Evolutionary conservation across 2,888 invertebrate species (phyloP), one percentile per base, ranked within the genome.

Genomic region (Magallana nippona): DNA sequence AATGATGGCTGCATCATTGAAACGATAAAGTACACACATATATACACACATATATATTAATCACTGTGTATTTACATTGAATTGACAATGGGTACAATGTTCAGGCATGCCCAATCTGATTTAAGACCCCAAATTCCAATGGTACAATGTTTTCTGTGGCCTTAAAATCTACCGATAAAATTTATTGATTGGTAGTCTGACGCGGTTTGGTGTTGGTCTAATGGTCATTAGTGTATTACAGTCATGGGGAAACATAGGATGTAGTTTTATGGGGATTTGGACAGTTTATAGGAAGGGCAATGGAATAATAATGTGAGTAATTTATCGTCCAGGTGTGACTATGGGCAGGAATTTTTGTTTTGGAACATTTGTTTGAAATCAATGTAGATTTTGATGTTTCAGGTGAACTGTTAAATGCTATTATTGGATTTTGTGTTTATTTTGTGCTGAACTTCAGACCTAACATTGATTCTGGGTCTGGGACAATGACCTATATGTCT

Each of bases 111-210:
- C 27, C 13, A 1, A 27, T 27, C 63, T 27, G 63, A 63, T 27
- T 63, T 27, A 63, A 63, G 63, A 44, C 44, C 44, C 44, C 44
- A 15, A 63, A 63, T 63, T 63, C 22, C 19, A 63, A 63, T 11
- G 3, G 15, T 22, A 27, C 22, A 22, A 22, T 27, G 15, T 63
- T 63, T 27, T 60, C 60, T 60, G 1, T 60, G 60, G 60, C 60
- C 17, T 63, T 63, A 63, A 63, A 63, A 63, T 63, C 63, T 22
- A 10, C 13, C 11, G 63, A 63, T 63, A 63, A 63, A 63, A 32
- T 63, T 27, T 63, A 27, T 63, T 63, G 27, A 63, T 63, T 63
- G 11, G 22, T 63, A 27, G 22, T 22, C 22, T 63, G 63, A 63
- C 63, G 15, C 22, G 22, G 27, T 15, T 63, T 63, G 27, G 63